These are phyloP conservation scores for Pantherophis guttatus DNA, from an alignment of 2,113 vertebrate species.

Conservation along the genomic window DNA sequence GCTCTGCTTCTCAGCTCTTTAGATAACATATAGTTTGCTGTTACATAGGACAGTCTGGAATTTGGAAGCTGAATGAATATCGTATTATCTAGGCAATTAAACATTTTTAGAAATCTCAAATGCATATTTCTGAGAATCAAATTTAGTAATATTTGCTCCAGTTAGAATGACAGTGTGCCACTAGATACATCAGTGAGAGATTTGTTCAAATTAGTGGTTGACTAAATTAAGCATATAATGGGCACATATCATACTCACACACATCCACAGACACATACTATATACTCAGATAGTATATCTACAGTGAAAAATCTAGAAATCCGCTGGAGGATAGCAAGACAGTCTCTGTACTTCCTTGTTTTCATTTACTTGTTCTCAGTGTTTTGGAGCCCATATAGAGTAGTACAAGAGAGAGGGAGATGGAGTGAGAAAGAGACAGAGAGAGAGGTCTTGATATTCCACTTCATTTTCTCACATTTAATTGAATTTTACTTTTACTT, in stretches of 20 bases:
- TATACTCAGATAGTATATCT: neutral
- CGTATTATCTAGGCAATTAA: neutral
- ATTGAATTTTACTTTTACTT: neutral
- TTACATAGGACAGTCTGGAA: neutral
- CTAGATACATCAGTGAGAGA: neutral
- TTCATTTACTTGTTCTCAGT: neutral
- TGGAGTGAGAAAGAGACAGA: neutral
- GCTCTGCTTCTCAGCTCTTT: conserved; percentile 22
- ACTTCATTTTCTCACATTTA: neutral
- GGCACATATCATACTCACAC: neutral
- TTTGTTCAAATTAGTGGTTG: neutral
- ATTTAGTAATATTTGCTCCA: neutral
- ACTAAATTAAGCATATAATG: neutral
- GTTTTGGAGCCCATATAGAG: neutral
- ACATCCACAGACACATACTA: neutral
- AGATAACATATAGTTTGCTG: conserved; percentile 1
- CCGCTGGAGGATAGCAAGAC: neutral
- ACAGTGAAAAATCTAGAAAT: neutral
- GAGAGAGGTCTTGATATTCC: neutral
- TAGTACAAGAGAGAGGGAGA: neutral
- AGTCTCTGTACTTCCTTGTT: neutral
- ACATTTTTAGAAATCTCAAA: conserved; percentile 7
- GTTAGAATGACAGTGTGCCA: neutral
- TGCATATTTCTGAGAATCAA: neutral
- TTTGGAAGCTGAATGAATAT: neutral